Base-by-base conservation (phyloP, 2,888 invertebrate species). In the Acleris holmiana region DNA sequence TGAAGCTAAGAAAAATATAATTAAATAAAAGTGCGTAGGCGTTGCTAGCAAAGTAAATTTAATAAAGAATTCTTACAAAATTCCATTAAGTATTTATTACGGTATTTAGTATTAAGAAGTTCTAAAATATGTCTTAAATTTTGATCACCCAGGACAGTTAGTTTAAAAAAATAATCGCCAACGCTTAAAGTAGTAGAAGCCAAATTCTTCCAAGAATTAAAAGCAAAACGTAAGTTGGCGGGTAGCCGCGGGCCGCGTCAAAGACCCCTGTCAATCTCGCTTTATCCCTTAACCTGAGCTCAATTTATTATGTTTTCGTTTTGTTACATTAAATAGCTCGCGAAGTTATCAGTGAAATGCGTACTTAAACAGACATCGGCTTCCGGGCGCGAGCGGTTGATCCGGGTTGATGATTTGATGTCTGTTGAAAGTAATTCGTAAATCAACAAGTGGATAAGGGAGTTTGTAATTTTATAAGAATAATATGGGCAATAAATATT, bases 201-300 rank as follows among this genome's bases (percentile, higher is more conserved):
- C 73, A 76, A 75, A 77, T 82, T 77, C 77, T 73, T 76, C 79
- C 76, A 79, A 81, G 81, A 80, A 77, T 80, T 80, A 80, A 80
- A 76, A 79, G 74, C 77, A 69, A 77, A 81, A 83, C 79, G 81
- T 80, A 83, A 84, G 80, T 80, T 79, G 77, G 79, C 75, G 76
- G 8, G 23, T 78, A 68, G 69, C 82, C 77, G 69, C 69, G 72
- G 79, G 78, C 81, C 77, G 78, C 78, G 82, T 77, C 83, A 81
- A 85, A 82, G 81, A 81, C 83, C 84, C 78, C 79, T 85, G 88
- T 87, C 87, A 87, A 86, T 88, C 85, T 82, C 73, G 69, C 71
- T 78, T 80, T 81, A 86, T 84, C 86, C 84, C 74, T 78, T 83
- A 84, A 84, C 85, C 84, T 83, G 76, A 72, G 76, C 79, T 82